Percentiles rank a stretch among this genome's conserved stretches.
Evolutionary conservation across 1,140 invertebrate species (phyloP).

Genomic region (Drosophila santomea): DNA sequence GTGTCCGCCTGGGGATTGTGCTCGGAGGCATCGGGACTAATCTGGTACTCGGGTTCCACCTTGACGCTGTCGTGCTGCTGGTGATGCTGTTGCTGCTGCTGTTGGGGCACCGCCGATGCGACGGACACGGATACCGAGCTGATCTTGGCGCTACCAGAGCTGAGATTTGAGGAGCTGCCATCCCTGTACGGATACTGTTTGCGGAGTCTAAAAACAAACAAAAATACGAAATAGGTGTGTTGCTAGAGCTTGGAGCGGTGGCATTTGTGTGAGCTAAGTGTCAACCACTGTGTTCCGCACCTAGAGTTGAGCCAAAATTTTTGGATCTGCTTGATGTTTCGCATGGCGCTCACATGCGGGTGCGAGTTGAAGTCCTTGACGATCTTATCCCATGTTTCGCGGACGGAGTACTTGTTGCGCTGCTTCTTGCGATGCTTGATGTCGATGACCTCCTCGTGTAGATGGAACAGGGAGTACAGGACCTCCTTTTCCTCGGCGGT

Average conservation of each 20-base stretch:
- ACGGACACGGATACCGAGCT: slow-evolving; percentile 16
- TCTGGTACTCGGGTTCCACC: slow-evolving; percentile 77
- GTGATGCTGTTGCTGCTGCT: slow-evolving; percentile 51
- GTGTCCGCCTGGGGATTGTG: slow-evolving; percentile 71
- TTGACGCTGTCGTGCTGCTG: slow-evolving; percentile 69
- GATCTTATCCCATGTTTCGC: slow-evolving; percentile 82
- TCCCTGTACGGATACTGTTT: slow-evolving; percentile 80
- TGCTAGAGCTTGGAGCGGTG: not conserved
- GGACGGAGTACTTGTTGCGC: slow-evolving; percentile 79
- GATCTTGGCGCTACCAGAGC: slow-evolving; percentile 35
- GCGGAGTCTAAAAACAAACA: slow-evolving; percentile 56
- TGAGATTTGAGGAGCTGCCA: slow-evolving; percentile 40
- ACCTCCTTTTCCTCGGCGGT: slow-evolving; percentile 82
- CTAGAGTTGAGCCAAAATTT: slow-evolving; percentile 84
- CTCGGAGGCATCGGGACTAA: slow-evolving; percentile 72
- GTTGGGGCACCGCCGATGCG: slow-evolving; percentile 28
- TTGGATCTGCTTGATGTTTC: slow-evolving; percentile 83
- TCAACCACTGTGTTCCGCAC: slow-evolving; percentile 21
- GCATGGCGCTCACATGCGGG: slow-evolving; percentile 69
- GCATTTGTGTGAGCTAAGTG: not conserved
- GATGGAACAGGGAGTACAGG: slow-evolving; percentile 74
- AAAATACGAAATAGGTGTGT: not conserved
- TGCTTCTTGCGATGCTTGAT: slow-evolving; percentile 81
- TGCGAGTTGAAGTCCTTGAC: slow-evolving; percentile 80
- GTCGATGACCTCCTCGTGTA: slow-evolving; percentile 83